These are phyloP conservation scores for Dinoponera quadriceps DNA, from an alignment of 1,140 invertebrate species.

Conservation along the genomic window DNA sequence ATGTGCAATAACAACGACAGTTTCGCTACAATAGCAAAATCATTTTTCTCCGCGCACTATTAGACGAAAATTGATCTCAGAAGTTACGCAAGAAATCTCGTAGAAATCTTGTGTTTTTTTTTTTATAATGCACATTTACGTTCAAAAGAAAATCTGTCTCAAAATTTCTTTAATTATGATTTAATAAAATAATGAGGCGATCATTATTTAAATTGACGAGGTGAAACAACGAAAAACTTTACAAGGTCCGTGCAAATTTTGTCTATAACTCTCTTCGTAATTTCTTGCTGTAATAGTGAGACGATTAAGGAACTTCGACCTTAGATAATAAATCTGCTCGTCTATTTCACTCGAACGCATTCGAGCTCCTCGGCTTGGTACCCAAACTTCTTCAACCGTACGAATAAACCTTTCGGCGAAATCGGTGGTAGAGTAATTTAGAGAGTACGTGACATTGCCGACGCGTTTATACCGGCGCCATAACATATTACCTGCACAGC, in stretches of 20 bases:
- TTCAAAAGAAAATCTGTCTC: background rate
- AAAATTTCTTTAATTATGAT: conserved; percentile 10
- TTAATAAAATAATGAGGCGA: background rate
- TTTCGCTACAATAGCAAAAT: no score
- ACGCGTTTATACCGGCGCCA: background rate
- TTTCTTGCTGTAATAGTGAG: conserved; percentile 45
- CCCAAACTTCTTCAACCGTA: conserved; percentile 60
- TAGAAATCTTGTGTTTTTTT: background rate
- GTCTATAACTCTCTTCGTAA: conserved; percentile 21
- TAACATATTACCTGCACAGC: conserved; percentile 33
- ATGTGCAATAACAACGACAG: no score
- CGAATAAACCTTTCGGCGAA: conserved; percentile 37
- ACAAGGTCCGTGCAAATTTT: conserved; percentile 22
- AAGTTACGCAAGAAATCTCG: background rate
- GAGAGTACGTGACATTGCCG: conserved; percentile 16
- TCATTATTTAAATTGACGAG: conserved; percentile 3
- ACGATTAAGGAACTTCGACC: conserved; percentile 62
- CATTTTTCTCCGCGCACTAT: no score
- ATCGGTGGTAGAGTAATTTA: conserved; percentile 39
- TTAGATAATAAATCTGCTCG: conserved; percentile 66
- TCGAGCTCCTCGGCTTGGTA: conserved; percentile 38
- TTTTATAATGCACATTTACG: background rate
- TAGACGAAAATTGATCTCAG: background rate
- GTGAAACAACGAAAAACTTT: conserved; percentile 33
- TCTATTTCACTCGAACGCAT: conserved; percentile 53